A percentile compares a stretch with the other conserved stretches of the same genome.
These are phyloP conservation scores for Leptinotarsa defecta DNA, from an alignment of 1,140 invertebrate species.

Conservation along the genomic window DNA sequence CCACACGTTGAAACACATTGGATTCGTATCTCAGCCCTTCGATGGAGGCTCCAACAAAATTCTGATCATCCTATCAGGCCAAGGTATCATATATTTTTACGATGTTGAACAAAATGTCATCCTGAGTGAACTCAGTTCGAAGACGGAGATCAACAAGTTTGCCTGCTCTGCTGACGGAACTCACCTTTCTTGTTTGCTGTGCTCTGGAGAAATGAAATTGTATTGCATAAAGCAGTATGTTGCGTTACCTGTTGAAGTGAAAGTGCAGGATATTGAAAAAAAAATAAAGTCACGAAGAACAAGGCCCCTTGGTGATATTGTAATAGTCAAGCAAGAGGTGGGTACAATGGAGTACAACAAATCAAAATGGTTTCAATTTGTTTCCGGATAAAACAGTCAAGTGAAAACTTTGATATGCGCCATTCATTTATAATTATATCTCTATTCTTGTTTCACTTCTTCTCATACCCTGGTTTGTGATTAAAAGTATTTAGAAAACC, in stretches of 20 bases:
- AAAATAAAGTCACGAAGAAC: constrained; percentile 22
- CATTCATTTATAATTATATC: no score
- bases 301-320: constrained; percentile 11
- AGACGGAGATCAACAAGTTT: constrained; percentile 61
- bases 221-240: constrained; percentile 54
- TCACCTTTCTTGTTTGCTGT: constrained; percentile 63
- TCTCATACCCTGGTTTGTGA: no score
- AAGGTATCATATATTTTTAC: constrained; percentile 62
- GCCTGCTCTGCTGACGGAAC: constrained; percentile 60
- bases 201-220: constrained; percentile 63
- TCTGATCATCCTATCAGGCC: constrained; percentile 61
- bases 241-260: constrained; percentile 30
- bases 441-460: no score
- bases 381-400: no score
- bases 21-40: constrained; percentile 64
- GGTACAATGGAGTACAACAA: background rate
- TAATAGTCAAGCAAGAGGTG: constrained; percentile 15
- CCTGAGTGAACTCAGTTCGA: constrained; percentile 55
- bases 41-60: constrained; percentile 69
- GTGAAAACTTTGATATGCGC: no score
- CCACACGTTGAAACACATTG: constrained; percentile 60
- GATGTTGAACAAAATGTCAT: constrained; percentile 60
- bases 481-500: no score
- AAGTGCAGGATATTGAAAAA: constrained; percentile 32
- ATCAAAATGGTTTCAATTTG: no score